Conservation (phyloP, 2,113 vertebrate species). For the Panurus biarmicus region DNA sequence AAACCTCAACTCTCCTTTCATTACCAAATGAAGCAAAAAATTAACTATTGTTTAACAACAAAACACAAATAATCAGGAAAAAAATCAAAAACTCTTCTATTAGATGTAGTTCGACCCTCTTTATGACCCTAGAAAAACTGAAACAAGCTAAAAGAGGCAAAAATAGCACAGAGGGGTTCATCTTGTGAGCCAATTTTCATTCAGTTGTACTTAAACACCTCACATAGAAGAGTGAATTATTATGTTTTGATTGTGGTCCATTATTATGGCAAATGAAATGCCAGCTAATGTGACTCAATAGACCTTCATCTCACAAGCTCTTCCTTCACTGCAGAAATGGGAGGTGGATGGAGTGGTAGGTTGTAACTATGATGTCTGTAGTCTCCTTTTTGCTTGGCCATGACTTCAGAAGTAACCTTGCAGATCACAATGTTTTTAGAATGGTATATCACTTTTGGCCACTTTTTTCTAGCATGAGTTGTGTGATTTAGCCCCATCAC, state of each 20-base stretch:
- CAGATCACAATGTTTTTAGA: not conserved
- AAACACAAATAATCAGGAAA: not conserved
- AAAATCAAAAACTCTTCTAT: not conserved
- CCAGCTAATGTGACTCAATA: not conserved
- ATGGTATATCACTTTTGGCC: not conserved
- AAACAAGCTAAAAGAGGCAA: not conserved
- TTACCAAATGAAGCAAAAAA: not conserved
- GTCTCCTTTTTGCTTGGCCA: not conserved
- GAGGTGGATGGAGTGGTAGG: not conserved
- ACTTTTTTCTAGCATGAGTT: not conserved
- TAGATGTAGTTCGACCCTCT: not conserved
- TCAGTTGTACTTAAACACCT: not conserved
- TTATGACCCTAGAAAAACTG: not conserved
- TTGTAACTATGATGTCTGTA: not conserved
- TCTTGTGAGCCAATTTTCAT: not conserved
- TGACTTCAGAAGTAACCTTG: not conserved
- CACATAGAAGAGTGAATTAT: not conserved
- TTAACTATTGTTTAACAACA: not conserved
- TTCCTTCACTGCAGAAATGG: not conserved
- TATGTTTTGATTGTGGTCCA: not conserved
- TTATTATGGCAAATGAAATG: not conserved
- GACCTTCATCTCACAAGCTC: not conserved
- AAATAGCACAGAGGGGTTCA: not conserved
- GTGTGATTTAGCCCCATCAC: not conserved
- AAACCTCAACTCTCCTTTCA: not conserved